Conservation (phyloP, 1,140 invertebrate genomes). For the Hycleus cichorii region DNA sequence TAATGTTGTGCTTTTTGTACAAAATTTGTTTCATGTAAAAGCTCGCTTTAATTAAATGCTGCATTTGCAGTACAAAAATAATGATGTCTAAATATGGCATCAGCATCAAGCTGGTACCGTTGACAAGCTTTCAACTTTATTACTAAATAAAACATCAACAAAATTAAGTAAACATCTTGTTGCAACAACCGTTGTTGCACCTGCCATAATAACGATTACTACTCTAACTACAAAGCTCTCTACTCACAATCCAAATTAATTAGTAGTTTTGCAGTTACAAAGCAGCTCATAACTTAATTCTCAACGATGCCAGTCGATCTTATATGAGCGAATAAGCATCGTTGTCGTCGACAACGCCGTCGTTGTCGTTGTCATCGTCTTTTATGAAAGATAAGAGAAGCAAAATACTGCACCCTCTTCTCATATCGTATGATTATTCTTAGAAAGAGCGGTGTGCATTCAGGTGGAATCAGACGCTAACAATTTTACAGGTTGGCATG, state of each 20-base stretch:
- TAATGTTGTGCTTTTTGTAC: too few species aligned
- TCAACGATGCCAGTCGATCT: background rate
- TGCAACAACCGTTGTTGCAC: constrained; percentile 14
- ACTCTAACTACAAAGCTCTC: constrained; percentile 17
- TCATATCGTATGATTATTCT: constrained; percentile 28
- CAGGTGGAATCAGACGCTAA: constrained; percentile 23
- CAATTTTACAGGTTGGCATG: constrained; percentile 24
- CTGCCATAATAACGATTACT: constrained; percentile 19
- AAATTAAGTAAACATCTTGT: constrained; percentile 18
- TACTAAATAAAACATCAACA: constrained; percentile 17
- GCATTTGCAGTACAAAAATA: background rate
- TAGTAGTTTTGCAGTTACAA: constrained; percentile 20
- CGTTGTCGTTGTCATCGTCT: background rate
- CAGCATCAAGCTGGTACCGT: background rate
- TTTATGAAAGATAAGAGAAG: constrained; percentile 18
- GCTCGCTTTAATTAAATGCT: background rate
- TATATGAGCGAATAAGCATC: constrained; percentile 17
- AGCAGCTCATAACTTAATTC: constrained; percentile 23
- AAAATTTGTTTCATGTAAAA: too few species aligned
- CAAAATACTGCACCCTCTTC: constrained; percentile 22
- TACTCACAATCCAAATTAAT: constrained; percentile 23
- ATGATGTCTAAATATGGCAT: background rate
- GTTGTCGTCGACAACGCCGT: too few species aligned
- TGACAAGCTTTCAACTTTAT: constrained; percentile 12
- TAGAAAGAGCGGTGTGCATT: constrained; percentile 19